Base-by-base conservation (phyloP, 37 sponge, comb jelly and placozoan species). In the Oopsacas minuta region DNA sequence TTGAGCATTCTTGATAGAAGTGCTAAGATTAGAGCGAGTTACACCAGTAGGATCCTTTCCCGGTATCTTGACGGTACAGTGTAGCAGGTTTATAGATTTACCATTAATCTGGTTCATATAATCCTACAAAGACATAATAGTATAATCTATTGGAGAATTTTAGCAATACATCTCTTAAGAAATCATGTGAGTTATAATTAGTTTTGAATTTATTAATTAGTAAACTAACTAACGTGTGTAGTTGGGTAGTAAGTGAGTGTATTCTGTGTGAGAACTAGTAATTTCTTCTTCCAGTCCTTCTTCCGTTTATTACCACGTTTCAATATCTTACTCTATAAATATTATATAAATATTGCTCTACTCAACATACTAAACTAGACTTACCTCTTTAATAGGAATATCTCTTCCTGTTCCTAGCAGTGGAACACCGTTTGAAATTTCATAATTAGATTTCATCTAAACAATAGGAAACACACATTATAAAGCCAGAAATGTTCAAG, bases 221-320 rank as follows among this genome's bases (percentile, higher is more conserved):
- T 42, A 42, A 15, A 42, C 49, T 42, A 42, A 52, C 86, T 88
- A 22, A 94, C 95, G 37, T 88, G 53, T 42, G 88, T 38, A 61
- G 81, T 93, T n/a, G 96, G 94, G 36, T 91, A 96, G 49, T 93
- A 96, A 0, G 92, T 91, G 12, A 96, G 36, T 23, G 88, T 84
- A 0, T 34, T 37, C 36, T 86, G 52, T 25, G 86, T 87, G 36
- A 93, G 83, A 22, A 91, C 94, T 0, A 93, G 89, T 38, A 91
- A 96, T 84, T 96, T 96, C 88, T 91, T 93, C 87, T 90, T 93
- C 94, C 94, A 93, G 85, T 94, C 92, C 0, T 52, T 85, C 53
- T 84, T 84, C 30, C 52, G 39, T 37, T 84, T 84, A 15, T 84
- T 84, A 7, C 75, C 75, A 61, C 75, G 75, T n/a, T 61, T 61